phyloP scores from a whole-genome alignment of 2,113 vertebrate species.

The Eretmochelys imbricata region DNA sequence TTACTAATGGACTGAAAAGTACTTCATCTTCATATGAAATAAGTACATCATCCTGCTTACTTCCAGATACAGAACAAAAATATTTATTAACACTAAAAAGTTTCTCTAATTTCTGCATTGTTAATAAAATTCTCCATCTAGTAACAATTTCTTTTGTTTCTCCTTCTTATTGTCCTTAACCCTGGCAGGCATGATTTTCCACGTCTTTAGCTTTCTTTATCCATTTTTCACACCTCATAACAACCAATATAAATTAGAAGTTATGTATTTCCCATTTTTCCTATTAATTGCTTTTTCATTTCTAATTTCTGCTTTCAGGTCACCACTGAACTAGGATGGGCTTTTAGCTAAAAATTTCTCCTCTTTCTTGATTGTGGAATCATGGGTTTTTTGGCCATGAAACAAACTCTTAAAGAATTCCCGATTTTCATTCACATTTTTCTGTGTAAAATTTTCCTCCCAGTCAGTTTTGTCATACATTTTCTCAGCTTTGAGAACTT shows the following conservation, averaged over 20 bases:
- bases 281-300: background rate
- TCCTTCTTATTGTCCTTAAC: background rate
- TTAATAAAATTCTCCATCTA: background rate
- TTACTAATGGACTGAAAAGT: background rate
- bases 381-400: background rate
- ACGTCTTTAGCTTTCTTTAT: background rate
- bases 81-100: background rate
- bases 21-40: background rate
- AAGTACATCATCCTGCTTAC: background rate
- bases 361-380: background rate
- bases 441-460: background rate
- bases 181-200: background rate
- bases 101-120: background rate
- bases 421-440: background rate
- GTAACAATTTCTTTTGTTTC: accelerated
- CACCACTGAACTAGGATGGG: background rate
- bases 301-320: background rate
- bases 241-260: too few species aligned
- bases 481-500: too few species aligned
- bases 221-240: background rate
- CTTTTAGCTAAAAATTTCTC: too few species aligned
- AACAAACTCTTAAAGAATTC: background rate
- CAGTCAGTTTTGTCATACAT: accelerated
- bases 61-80: background rate
- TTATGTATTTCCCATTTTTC: background rate